These are phyloP conservation scores for Pedicia rivosa DNA, from an alignment of 2,888 invertebrate species.

Conservation along the genomic window DNA sequence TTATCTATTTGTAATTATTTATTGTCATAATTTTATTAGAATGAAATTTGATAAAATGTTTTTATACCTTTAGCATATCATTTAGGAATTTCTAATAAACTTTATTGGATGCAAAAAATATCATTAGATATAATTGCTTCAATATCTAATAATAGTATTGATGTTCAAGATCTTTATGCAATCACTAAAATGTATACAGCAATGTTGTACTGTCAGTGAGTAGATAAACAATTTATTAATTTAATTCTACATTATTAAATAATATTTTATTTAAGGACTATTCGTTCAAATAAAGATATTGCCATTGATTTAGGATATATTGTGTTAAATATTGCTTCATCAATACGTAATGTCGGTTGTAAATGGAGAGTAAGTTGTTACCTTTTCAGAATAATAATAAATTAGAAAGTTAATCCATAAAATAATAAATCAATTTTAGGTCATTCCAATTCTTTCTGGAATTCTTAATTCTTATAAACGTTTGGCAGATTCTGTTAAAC, in stretches of 20 bases:
- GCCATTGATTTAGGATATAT: slow-evolving; percentile 4
- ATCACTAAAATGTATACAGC: slow-evolving; percentile 5
- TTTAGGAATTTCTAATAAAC: neutral
- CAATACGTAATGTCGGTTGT: neutral
- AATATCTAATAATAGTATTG: neutral
- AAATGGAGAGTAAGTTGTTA: slow-evolving; percentile 3
- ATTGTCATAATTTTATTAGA: neutral
- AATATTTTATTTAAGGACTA: neutral
- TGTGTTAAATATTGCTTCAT: neutral
- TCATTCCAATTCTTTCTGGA: slow-evolving; percentile 3
- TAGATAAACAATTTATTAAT: slow-evolving; percentile 15
- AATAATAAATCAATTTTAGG: too few species aligned
- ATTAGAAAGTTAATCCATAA: too few species aligned
- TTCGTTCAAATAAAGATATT: neutral
- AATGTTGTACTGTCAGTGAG: slow-evolving; percentile 4
- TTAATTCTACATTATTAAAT: slow-evolving; percentile 23
- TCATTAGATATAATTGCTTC: neutral
- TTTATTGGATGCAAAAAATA: neutral
- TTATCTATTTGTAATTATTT: neutral
- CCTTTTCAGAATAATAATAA: too few species aligned
- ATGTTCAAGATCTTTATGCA: neutral
- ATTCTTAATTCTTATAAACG: neutral
- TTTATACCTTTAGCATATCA: neutral
- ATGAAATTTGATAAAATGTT: neutral
- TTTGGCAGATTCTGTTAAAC: neutral